A percentile compares a stretch with the other conserved stretches of the same genome.
Evolutionary conservation across 2,888 invertebrate genomes (phyloP).

Genomic region (Cephus pulcher): DNA sequence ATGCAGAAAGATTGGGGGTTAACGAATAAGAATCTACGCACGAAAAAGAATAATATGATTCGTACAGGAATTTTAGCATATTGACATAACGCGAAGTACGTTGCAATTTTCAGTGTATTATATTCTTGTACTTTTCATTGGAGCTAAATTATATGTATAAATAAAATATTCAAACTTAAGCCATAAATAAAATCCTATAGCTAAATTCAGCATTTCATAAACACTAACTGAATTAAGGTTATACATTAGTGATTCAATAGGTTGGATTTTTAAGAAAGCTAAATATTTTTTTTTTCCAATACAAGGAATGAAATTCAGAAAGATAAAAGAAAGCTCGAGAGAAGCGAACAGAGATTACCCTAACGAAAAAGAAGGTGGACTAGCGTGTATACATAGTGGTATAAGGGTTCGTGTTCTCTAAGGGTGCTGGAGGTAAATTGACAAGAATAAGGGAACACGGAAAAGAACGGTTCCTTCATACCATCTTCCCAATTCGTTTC

Average conservation of each 20-base stretch:
- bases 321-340: neutral
- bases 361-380: neutral
- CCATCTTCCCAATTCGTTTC: conserved; percentile 2
- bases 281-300: neutral
- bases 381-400: neutral
- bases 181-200: neutral
- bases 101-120: neutral
- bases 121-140: neutral
- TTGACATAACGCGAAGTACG: neutral
- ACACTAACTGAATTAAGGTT: neutral
- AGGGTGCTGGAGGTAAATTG: conserved; percentile 12
- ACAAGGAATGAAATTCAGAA: neutral
- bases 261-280: neutral
- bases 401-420: neutral
- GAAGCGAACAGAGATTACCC: neutral
- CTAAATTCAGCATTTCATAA: neutral
- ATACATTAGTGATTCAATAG: neutral
- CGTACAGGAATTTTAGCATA: neutral
- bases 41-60: neutral
- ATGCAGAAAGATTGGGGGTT: neutral
- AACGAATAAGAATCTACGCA: neutral
- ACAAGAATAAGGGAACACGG: conserved; percentile 8
- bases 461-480: conserved; percentile 4
- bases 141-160: neutral
- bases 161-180: neutral